Evolutionary conservation across 2,888 invertebrate species (phyloP).

Genomic region (Actias luna): DNA sequence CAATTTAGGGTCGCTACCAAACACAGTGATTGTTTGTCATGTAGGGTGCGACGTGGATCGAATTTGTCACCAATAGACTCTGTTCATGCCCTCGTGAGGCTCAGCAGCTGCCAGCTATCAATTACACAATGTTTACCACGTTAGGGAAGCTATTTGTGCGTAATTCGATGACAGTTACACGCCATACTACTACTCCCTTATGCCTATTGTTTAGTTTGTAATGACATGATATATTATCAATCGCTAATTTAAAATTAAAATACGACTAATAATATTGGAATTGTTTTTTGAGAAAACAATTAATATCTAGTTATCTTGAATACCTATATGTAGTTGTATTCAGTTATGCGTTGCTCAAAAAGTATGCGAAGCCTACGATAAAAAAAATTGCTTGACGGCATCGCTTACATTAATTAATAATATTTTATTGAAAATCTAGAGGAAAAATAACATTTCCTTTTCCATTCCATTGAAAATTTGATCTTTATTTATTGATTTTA

Average conservation of each 20-base stretch:
- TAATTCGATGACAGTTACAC: constrained; percentile 74
- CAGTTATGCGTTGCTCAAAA: no score
- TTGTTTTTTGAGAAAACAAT: constrained; percentile 19
- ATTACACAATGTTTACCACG: constrained; percentile 74
- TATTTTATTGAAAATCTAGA: no score
- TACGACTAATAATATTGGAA: not conserved
- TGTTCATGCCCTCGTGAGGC: constrained; percentile 40
- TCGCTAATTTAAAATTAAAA: not conserved
- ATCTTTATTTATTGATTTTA: no score
- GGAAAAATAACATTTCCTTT: no score
- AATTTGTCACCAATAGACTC: constrained; percentile 73
- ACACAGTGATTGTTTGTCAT: constrained; percentile 44
- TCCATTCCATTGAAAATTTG: no score
- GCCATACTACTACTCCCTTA: constrained; percentile 52
- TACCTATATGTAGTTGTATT: no score
- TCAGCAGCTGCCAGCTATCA: constrained; percentile 67
- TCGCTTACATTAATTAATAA: no score
- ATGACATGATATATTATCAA: constrained; percentile 21
- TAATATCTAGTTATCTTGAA: not conserved
- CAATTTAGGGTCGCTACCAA: constrained; percentile 51
- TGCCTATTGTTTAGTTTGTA: constrained; percentile 30
- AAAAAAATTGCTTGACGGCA: no score
- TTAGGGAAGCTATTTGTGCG: constrained; percentile 71
- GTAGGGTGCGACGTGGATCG: constrained; percentile 61
- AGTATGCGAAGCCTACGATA: no score